Percentiles rank a stretch among this genome's conserved stretches.
phyloP scores from a whole-genome alignment of 2,888 invertebrate species.

The Apamea crenata region DNA sequence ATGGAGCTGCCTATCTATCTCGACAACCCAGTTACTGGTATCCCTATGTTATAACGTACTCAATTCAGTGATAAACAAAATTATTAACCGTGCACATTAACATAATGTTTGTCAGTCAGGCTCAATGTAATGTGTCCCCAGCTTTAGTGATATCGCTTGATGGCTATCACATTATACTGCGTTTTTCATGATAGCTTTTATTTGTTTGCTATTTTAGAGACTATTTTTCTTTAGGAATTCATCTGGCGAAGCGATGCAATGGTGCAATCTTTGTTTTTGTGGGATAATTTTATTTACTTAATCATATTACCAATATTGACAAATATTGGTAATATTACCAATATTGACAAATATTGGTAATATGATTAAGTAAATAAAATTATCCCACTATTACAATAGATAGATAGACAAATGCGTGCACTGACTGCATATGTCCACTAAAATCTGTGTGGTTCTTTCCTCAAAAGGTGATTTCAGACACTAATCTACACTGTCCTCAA shows the following conservation, averaged over 20 bases:
- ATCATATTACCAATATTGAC: not conserved
- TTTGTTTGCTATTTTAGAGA: constrained; percentile 26
- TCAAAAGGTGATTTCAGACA: not conserved
- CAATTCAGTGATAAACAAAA: constrained; percentile 35
- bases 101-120: constrained; percentile 42
- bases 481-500: not conserved
- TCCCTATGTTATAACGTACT: not conserved
- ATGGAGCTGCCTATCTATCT: not conserved
- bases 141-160: constrained; percentile 34
- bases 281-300: not conserved
- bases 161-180: constrained; percentile 51
- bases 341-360: too few relatives aligned
- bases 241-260: too few relatives aligned
- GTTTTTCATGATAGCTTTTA: constrained; percentile 36
- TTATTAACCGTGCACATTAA: constrained; percentile 32
- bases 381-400: too few relatives aligned
- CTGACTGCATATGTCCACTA: too few relatives aligned
- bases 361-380: too few relatives aligned
- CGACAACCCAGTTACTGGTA: not conserved
- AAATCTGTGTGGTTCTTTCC: not conserved
- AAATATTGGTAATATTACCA: too few relatives aligned
- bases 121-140: constrained; percentile 47
- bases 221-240: not conserved
- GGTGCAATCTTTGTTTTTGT: not conserved
- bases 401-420: not conserved